A percentile compares a stretch with the other conserved stretches of the same genome.
These are phyloP conservation scores for Diachasma alloeum DNA, from an alignment of 1,140 invertebrate genomes.

Conservation along the genomic window DNA sequence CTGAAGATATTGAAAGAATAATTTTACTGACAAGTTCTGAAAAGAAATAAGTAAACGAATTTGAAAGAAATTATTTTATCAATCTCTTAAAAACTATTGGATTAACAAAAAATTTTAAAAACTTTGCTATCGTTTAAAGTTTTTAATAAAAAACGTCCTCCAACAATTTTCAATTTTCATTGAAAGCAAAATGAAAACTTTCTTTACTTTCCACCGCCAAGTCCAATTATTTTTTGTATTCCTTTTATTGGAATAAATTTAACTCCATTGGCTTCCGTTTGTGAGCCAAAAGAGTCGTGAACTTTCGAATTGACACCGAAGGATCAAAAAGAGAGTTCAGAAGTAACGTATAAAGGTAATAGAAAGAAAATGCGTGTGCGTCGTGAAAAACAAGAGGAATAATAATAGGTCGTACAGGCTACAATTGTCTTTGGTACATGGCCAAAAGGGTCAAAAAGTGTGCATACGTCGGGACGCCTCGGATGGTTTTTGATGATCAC, in stretches of 20 bases:
- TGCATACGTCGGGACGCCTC: conserved; percentile 8
- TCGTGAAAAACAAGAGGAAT: conserved; percentile 26
- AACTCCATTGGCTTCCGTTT: neutral
- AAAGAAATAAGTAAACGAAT: too few species aligned
- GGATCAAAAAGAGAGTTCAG: conserved; percentile 8
- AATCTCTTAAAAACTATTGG: too few species aligned
- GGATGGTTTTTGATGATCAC: conserved; percentile 8
- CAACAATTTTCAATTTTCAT: too few species aligned
- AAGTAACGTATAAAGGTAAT: neutral
- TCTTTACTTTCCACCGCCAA: neutral
- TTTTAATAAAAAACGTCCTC: too few species aligned
- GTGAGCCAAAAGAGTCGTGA: neutral
- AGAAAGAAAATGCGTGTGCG: neutral
- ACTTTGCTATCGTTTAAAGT: too few species aligned
- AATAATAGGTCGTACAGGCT: conserved; percentile 34
- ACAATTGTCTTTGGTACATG: conserved; percentile 28
- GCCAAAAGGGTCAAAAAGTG: conserved; percentile 35
- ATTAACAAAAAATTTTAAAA: too few species aligned
- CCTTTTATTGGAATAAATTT: neutral
- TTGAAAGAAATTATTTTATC: too few species aligned
- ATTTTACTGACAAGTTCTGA: too few species aligned
- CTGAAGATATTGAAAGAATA: too few species aligned
- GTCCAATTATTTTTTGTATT: neutral
- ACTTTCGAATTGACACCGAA: conserved; percentile 6
- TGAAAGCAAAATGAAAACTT: too few species aligned